Evolutionary conservation across 2,113 vertebrate species (phyloP), one percentile per base, ranked within the genome.

Genomic region (Pygoscelis adeliae): DNA sequence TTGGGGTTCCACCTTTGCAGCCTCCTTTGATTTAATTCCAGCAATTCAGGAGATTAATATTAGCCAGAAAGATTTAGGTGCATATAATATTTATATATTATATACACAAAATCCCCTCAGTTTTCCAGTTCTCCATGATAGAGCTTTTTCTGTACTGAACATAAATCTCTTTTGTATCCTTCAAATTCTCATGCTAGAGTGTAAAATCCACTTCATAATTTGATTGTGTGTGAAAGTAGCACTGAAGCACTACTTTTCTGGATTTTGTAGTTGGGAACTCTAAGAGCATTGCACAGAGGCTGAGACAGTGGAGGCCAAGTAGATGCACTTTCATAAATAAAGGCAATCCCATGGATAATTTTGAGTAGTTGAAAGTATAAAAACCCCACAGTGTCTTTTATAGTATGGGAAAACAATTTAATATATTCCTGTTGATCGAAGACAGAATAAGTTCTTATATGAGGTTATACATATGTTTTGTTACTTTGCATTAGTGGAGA

Each of bases 1-100:
- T 49, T 73, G 67, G 25, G 27, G 44, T 96, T 86, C 63, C 63
- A 83, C 27, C 17, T 89, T 84, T 77, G 53, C 46, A 78, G 4
- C 46, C 58, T 83, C 49, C 71, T 95, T 95, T 89, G 62, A 73
- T 95, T 91, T 91, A 53, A 91, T 70, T 70, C 25, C 32, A 40
- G 8, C 19, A 56, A 70, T 83, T 88, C 62, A 86, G 83, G 25
- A 72, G 11, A 32, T 56, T 77, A 76, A 23, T 47, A 82, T 53
- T 34, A 72, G 15, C 6, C 56, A 77, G 49, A 49, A 21, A 90
- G 74, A 61, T 34, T 50, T 40, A 86, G 53, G 8, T 36, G 11
- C 29, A 9, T 49, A 3, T 44, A n/a, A 34, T 83, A 30, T 21
- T 65, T 81, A 16, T 15, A 9, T 34, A 6, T 61, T 25, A 70